These are phyloP conservation scores for Phrynosoma platyrhinos DNA, from an alignment of 2,113 vertebrate species.

Conservation along the genomic window DNA sequence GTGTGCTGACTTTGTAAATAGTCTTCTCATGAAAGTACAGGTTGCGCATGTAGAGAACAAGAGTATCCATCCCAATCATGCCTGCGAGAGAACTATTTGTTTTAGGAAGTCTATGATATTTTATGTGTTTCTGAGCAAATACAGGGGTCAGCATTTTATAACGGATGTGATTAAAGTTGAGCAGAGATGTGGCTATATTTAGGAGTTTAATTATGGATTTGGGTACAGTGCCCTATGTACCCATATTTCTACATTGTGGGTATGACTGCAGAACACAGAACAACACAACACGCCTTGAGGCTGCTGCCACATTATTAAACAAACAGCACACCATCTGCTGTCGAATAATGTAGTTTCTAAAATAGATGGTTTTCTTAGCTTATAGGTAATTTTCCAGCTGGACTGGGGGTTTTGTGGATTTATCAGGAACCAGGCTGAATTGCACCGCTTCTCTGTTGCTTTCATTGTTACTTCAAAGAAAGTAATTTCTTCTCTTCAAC, in stretches of 20 bases:
- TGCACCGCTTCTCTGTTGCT: background rate
- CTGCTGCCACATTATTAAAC: slow-evolving; percentile 19
- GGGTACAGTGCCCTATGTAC: background rate
- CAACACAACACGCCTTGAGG: slow-evolving; percentile 8
- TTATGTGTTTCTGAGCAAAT: slow-evolving; percentile 22
- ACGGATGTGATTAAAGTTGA: background rate
- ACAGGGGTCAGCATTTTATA: slow-evolving; percentile 2
- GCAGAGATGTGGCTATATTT: background rate
- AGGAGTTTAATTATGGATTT: slow-evolving; percentile 7
- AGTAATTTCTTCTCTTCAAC: background rate
- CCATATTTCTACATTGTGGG: slow-evolving; percentile 16
- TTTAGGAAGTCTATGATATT: background rate
- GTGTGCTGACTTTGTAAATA: background rate
- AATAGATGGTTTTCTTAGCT: slow-evolving; percentile 14
- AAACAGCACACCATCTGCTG: slow-evolving; percentile 24
- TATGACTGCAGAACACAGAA: slow-evolving; percentile 7
- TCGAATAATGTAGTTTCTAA: slow-evolving; percentile 12
- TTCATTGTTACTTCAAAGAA: background rate
- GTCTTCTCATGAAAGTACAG: background rate
- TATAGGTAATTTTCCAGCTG: slow-evolving; percentile 18
- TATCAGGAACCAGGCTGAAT: background rate
- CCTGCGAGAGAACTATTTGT: background rate
- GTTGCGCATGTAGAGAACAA: background rate
- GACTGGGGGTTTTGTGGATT: background rate
- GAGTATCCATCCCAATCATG: background rate